Conservation (phyloP, 2,888 invertebrate genomes). For the Micoletzkya japonica region DNA sequence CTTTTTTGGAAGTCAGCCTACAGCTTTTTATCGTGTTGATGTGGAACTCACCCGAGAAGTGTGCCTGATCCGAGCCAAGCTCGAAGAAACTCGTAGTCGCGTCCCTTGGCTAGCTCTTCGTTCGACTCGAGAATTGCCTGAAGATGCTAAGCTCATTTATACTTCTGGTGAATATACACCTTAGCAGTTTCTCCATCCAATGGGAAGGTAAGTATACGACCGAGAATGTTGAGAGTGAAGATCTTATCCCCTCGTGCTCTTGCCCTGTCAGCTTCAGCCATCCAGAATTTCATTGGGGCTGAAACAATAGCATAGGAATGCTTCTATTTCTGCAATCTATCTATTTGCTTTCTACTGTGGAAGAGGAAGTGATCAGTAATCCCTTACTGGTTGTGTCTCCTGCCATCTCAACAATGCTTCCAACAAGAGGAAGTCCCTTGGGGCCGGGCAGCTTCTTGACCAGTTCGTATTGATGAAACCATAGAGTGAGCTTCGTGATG, state of each 20-base stretch:
- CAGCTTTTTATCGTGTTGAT: neutral
- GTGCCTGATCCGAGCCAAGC: constrained; percentile 67
- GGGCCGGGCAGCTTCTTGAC: constrained; percentile 25
- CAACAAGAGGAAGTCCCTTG: constrained; percentile 13
- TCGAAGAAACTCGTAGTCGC: constrained; percentile 65
- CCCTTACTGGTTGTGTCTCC: constrained; percentile 15
- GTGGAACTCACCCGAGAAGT: constrained; percentile 60
- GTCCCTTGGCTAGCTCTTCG: constrained; percentile 61
- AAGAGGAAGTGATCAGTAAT: neutral
- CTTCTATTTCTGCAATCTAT: neutral
- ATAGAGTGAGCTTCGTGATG: neutral
- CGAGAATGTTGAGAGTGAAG: constrained; percentile 11
- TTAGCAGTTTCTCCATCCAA: constrained; percentile 14
- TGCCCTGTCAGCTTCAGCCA: neutral
- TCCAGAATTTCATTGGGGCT: constrained; percentile 16
- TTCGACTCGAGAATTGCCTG: constrained; percentile 53
- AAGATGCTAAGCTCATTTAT: constrained; percentile 16
- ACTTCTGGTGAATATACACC: neutral
- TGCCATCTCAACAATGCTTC: neutral
- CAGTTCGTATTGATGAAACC: constrained; percentile 16
- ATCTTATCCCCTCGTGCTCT: constrained; percentile 8
- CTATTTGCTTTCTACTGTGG: neutral
- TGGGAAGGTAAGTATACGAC: constrained; percentile 13
- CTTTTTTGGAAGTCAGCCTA: neutral
- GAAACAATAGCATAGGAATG: neutral